Conservation (phyloP, 2,888 invertebrate species). For the Abscondita cerata region DNA sequence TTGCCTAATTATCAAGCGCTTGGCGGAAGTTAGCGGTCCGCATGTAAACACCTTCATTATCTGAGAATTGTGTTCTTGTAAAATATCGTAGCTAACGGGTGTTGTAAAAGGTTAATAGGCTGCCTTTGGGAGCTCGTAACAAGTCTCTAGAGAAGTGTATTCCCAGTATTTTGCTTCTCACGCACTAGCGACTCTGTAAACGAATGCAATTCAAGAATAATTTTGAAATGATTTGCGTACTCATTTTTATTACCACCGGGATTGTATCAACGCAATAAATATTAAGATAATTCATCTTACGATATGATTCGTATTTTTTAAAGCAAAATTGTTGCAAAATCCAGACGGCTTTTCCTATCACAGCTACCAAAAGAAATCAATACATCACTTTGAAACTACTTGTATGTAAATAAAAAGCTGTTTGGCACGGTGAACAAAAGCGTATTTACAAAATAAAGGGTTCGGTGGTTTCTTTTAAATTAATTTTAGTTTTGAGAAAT, state of each 20-base stretch:
- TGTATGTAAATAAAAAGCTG: too few species aligned
- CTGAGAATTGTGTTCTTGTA: constrained; percentile 47
- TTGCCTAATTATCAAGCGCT: constrained; percentile 52
- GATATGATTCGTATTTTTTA: too few species aligned
- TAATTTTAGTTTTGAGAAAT: constrained; percentile 16
- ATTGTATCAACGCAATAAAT: constrained; percentile 30
- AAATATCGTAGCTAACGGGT: constrained; percentile 49
- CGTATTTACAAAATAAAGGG: too few species aligned
- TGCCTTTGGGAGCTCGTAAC: constrained; percentile 49
- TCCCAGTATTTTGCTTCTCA: constrained; percentile 44
- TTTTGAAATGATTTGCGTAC: constrained; percentile 37
- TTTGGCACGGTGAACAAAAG: too few species aligned
- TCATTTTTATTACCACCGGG: constrained; percentile 26
- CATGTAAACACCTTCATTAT: constrained; percentile 58
- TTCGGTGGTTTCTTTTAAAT: background rate
- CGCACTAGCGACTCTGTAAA: constrained; percentile 39
- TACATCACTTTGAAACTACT: too few species aligned
- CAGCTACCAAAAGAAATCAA: too few species aligned
- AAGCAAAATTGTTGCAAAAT: too few species aligned
- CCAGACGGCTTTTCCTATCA: too few species aligned
- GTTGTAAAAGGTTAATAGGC: constrained; percentile 53
- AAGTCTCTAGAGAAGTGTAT: constrained; percentile 47
- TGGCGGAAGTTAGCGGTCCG: constrained; percentile 48
- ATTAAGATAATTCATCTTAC: constrained; percentile 32
- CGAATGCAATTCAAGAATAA: constrained; percentile 40